Evolutionary conservation across 2,888 invertebrate species (phyloP), one percentile per base, ranked within the genome.

Genomic region (Formica aserva): DNA sequence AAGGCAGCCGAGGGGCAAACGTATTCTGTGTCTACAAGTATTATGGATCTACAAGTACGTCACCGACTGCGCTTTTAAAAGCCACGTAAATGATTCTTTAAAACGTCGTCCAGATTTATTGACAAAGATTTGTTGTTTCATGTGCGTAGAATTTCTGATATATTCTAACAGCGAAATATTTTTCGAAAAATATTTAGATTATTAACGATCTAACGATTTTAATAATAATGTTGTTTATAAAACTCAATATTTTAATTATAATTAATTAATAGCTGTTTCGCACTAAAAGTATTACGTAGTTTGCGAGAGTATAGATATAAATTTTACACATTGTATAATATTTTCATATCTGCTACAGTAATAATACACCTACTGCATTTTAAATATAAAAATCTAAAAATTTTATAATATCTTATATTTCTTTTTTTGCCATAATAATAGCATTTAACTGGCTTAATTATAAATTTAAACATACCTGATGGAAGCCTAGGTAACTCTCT

Each of bases 401-500:
- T 35, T 75, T 22, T 63, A 11, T 18, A 45, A 62, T 35, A 5
- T 35, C 5, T 0, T 15, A 52, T 35, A 11, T 5, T 1, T 22
- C 1, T 29, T 18, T 22, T 2, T 35, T 11, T 13, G 0, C 2
- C 35, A 22, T 32, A 35, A 32, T 13, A 2, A 45, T 32, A 52
- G 26, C 29, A 35, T 1, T n/a, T n/a, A 41, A 13, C 52, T 38
- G 65, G 9, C 6, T 55, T 22, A 48, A 71, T 69, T 45, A 74
- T n/a, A 55, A 55, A 38, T 65, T 65, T 9, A 67, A 41, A 41
- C n/a, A 15, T 96, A 99, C 99, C 98, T 99, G 99, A 96, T 99
- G 99, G 96, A 99, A 99, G 95, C 99, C 99, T 94, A 99, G 97
- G 96, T 99, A 99, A 95, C 98, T 99, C 96, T 99, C 99, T 95